A percentile compares a stretch with the other conserved stretches of the same genome.
Conservation (phyloP, 2,888 invertebrate genomes). For the Nebria salina region DNA sequence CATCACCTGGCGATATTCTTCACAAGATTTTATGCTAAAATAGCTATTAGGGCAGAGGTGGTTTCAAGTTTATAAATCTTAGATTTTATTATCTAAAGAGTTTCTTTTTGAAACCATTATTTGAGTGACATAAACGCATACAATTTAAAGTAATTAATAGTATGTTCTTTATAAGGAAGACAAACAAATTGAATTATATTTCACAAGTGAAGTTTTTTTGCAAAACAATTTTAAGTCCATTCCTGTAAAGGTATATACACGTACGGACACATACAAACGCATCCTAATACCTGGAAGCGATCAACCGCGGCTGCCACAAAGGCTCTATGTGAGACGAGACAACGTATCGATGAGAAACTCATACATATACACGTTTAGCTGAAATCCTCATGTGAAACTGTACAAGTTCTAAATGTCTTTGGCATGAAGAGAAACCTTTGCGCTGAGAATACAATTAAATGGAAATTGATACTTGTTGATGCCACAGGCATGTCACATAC, state of each 20-base stretch:
- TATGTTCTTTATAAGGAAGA: not conserved
- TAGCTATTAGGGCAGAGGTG: not conserved
- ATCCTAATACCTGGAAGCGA: slow-evolving; percentile 41
- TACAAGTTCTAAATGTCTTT: slow-evolving; percentile 12
- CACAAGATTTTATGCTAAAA: slow-evolving; percentile 10
- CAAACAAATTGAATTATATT: not conserved
- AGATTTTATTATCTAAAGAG: not conserved
- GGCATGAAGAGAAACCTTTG: slow-evolving; percentile 17
- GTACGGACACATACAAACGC: not conserved
- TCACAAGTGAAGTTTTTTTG: not conserved
- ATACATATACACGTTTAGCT: not conserved
- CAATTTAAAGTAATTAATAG: not conserved
- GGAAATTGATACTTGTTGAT: slow-evolving; percentile 30
- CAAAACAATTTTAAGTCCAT: not conserved
- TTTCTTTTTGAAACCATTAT: not conserved
- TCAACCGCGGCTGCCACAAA: slow-evolving; percentile 38
- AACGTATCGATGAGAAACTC: not conserved
- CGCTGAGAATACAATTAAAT: slow-evolving; percentile 37
- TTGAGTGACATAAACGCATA: no score
- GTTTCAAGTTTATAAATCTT: not conserved
- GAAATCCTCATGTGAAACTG: not conserved
- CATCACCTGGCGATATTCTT: slow-evolving; percentile 22
- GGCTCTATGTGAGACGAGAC: slow-evolving; percentile 33
- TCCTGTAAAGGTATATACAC: slow-evolving; percentile 24
- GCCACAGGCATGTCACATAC: slow-evolving; percentile 22